A percentile compares a stretch with the other conserved stretches of the same genome.
Evolutionary conservation across 2,113 vertebrate genomes (phyloP).

Genomic region (Dipodomys ordii): DNA sequence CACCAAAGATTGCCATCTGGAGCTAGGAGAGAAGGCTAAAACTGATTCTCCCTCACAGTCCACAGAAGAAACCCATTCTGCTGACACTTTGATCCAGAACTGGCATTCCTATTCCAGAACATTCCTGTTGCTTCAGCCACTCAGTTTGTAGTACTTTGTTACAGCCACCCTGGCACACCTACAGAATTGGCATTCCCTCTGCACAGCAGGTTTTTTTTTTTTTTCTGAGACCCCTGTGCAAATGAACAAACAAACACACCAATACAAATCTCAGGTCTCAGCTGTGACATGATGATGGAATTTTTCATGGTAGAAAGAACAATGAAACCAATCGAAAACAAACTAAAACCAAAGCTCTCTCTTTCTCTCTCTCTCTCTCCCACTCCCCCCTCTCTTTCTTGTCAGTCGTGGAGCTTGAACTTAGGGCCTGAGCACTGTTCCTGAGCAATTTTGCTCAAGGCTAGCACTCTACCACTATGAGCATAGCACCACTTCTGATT

Average conservation of each 20-base stretch:
- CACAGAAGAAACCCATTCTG: neutral
- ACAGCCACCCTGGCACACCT: neutral
- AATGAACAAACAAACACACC: neutral
- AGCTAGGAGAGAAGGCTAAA: neutral
- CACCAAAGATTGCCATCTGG: neutral
- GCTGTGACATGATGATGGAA: neutral
- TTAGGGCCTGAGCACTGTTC: no score
- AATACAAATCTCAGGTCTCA: neutral
- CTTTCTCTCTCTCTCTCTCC: no score
- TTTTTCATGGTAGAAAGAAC: conserved; percentile 29
- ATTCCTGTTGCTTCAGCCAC: neutral
- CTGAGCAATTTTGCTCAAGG: no score
- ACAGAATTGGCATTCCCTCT: neutral
- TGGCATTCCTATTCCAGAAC: neutral
- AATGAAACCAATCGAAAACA: neutral
- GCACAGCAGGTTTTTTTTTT: neutral
- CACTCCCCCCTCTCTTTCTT: no score
- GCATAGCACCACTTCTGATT: no score
- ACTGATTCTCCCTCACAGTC: neutral
- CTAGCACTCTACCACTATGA: no score
- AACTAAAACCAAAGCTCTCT: neutral
- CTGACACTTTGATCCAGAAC: neutral
- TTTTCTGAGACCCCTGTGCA: neutral
- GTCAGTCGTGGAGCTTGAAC: no score
- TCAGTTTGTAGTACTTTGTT: neutral